A percentile compares a stretch with the other conserved stretches of the same genome.
These are phyloP conservation scores for Microplitis demolitor DNA, from an alignment of 1,140 invertebrate genomes.

Conservation along the genomic window DNA sequence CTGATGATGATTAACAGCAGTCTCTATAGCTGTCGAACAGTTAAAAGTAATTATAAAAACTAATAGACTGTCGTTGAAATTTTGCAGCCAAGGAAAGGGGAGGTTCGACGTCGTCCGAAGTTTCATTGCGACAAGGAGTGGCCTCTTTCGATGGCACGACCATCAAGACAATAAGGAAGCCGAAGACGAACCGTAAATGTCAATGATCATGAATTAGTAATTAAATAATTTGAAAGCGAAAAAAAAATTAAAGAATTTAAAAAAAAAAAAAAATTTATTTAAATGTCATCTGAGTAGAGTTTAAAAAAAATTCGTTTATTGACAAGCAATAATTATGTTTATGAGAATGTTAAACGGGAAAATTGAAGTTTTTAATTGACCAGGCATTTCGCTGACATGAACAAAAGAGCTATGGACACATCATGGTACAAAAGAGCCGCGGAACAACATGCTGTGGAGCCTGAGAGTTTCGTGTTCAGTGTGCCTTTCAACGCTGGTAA, in stretches of 20 bases:
- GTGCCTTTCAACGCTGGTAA: slow-evolving; percentile 83
- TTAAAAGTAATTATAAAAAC: not conserved
- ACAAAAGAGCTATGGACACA: slow-evolving; percentile 84
- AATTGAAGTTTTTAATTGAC: slow-evolving; percentile 37
- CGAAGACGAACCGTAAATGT: slow-evolving; percentile 69
- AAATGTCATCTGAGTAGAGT: slow-evolving; percentile 1
- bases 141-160: slow-evolving; percentile 84
- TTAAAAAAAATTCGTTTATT: not conserved
- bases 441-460: slow-evolving; percentile 83
- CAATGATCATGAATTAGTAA: slow-evolving; percentile 25
- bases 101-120: slow-evolving; percentile 83
- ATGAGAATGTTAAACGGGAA: slow-evolving; percentile 1
- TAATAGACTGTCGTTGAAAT: slow-evolving; percentile 33
- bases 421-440: slow-evolving; percentile 92
- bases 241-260: slow-evolving; percentile 4
- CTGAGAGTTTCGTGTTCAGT: slow-evolving; percentile 90
- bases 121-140: slow-evolving; percentile 89
- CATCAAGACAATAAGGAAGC: slow-evolving; percentile 66
- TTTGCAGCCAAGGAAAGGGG: slow-evolving; percentile 81
- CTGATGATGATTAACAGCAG: not conserved
- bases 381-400: slow-evolving; percentile 82
- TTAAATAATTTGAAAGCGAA: slow-evolving; percentile 17
- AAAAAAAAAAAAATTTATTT: slow-evolving; percentile 5
- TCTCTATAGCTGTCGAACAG: not conserved
- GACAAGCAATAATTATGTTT: not conserved